Conservation (phyloP, 2,888 invertebrate species). For the Lottia gigantea region DNA sequence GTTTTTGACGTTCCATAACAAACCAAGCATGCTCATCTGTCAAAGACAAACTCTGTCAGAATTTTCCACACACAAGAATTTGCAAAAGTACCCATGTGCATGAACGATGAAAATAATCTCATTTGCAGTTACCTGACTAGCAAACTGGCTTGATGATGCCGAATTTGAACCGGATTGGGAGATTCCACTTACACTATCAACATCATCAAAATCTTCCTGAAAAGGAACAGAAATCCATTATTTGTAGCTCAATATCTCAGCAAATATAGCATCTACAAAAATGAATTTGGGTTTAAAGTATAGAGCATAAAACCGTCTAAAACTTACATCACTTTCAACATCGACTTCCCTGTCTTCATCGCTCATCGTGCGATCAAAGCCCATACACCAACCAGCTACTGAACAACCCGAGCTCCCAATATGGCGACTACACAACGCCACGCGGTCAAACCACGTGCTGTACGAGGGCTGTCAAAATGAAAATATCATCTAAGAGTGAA, state of each 20-base stretch:
- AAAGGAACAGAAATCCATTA: constrained; percentile 28
- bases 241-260: constrained; percentile 18
- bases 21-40: constrained; percentile 17
- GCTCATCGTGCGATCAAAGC: constrained; percentile 75
- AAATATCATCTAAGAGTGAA: background rate
- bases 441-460: constrained; percentile 58
- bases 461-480: constrained; percentile 3
- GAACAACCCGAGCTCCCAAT: constrained; percentile 23
- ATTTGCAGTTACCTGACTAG: constrained; percentile 21
- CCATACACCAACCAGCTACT: constrained; percentile 17
- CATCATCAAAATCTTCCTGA: constrained; percentile 51
- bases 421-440: constrained; percentile 63
- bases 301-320: constrained; percentile 6
- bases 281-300: constrained; percentile 4
- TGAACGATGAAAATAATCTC: background rate
- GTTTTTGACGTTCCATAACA: constrained; percentile 3
- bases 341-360: constrained; percentile 95
- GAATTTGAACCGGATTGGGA: constrained; percentile 15
- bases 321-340: constrained; percentile 92
- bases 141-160: constrained; percentile 23
- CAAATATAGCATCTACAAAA: constrained; percentile 17
- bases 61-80: background rate
- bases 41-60: constrained; percentile 7
- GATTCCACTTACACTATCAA: constrained; percentile 22
- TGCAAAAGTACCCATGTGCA: background rate